Percentiles rank a stretch among this genome's conserved stretches.
These are phyloP conservation scores for Motacilla alba DNA, from an alignment of 2,113 vertebrate genomes.

Conservation along the genomic window DNA sequence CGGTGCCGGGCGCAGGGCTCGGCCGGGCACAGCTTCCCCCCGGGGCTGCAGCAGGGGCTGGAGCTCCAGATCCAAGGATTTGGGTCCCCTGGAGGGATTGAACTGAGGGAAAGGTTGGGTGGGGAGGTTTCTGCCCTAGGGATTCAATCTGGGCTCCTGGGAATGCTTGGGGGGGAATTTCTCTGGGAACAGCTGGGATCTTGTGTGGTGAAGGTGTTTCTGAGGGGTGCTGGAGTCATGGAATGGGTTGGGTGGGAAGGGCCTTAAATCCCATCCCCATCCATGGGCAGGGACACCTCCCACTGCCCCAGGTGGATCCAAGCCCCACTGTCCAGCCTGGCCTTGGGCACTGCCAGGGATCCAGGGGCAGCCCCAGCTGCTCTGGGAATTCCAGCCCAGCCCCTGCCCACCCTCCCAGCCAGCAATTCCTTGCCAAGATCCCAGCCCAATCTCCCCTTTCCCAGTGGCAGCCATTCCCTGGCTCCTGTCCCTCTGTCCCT, in stretches of 20 bases:
- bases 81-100: not conserved
- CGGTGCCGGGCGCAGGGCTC: not conserved
- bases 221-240: not conserved
- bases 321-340: not conserved
- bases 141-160: rapidly evolving
- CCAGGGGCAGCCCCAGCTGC: not conserved
- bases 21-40: conserved; percentile 20
- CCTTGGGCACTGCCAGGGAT: not conserved
- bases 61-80: not conserved
- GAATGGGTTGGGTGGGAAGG: not conserved
- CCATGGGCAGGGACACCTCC: not conserved
- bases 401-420: not conserved
- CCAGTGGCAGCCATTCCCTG: not conserved
- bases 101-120: not conserved
- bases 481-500: not conserved
- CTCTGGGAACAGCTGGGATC: rapidly evolving
- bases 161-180: not conserved
- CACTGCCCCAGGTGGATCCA: not conserved
- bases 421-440: not conserved
- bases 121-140: not conserved
- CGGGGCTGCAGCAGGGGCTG: not conserved
- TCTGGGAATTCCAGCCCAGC: not conserved
- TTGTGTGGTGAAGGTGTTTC: rapidly evolving
- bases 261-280: not conserved
- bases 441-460: not conserved